Conservation (phyloP, 1,140 invertebrate species). For the Leucophenga varia region DNA sequence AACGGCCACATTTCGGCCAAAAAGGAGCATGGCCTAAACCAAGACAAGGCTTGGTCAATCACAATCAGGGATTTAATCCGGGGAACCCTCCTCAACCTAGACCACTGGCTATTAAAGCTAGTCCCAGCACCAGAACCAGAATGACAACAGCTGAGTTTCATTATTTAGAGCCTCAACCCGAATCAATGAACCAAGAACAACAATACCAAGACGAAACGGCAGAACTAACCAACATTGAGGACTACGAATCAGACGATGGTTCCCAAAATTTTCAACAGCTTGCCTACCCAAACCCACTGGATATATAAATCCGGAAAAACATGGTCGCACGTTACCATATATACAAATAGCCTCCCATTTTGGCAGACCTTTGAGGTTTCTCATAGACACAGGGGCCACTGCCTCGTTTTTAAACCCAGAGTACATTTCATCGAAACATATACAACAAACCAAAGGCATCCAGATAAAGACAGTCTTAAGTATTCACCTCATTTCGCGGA, state of each 20-base stretch:
- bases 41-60: no score
- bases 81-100: no score
- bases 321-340: neutral
- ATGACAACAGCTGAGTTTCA: neutral
- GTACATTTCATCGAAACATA: neutral
- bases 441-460: neutral
- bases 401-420: slow-evolving; percentile 7
- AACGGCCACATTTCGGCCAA: no score
- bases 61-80: no score
- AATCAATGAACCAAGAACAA: neutral
- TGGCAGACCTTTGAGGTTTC: neutral
- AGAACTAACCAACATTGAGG: neutral
- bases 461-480: neutral
- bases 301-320: neutral
- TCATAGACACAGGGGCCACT: slow-evolving; percentile 7
- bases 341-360: neutral
- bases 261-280: neutral
- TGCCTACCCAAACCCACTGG: neutral
- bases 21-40: no score
- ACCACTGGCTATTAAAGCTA: neutral
- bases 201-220: no score
- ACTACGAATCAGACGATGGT: neutral
- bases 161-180: neutral
- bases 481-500: neutral
- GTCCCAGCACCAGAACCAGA: neutral